Evolutionary conservation across 2,888 invertebrate genomes (phyloP), one percentile per base, ranked within the genome.

Genomic region (Pristionchus mayeri): DNA sequence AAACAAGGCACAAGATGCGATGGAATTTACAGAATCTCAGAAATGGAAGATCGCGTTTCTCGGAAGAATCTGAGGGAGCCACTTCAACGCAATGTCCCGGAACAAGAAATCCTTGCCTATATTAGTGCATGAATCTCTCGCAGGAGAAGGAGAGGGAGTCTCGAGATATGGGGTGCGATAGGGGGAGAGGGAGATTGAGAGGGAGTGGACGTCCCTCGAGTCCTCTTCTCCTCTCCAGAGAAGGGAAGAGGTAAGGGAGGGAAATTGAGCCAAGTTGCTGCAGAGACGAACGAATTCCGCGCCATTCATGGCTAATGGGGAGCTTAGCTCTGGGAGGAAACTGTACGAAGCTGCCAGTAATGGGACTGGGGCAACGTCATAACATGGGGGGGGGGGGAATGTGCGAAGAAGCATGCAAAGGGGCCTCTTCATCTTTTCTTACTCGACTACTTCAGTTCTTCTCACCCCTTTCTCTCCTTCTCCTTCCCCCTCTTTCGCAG

Each of bases 361-460:
- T 44, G 44, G 44, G 60, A 30, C 0, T 2, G n/a, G 54, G 57
- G n/a, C 6, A 27, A 7, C 27, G 27, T 27, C 11, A 57, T 2
- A 11, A 57, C 57, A 57, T 27, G n/a, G 0, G 57, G 57, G 4
- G 13, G 57, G 27, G 6, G 9, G 27, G 24, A 3, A 27, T 11
- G 27, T 11, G 16, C 60, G 13, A 13, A 60, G 30, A 60, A 27
- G 60, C 30, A 30, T 27, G n/a, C 7, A 60, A 24, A 60, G n/a
- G n/a, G n/a, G n/a, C n/a, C 54, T 24, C n/a, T 54, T 54, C 54
- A 21, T 24, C 54, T 24, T 54, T 60, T 24, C 60, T 27, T 60
- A 60, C 60, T 60, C n/a, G 60, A 60, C 60, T 60, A 60, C 60
- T 60, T 60, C 60, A 60, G 60, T 60, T 60, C 57, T 57, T 60